A percentile compares a stretch with the other conserved stretches of the same genome.
Conservation (phyloP, 2,113 vertebrate species). For the Pelmatolapia mariae region DNA sequence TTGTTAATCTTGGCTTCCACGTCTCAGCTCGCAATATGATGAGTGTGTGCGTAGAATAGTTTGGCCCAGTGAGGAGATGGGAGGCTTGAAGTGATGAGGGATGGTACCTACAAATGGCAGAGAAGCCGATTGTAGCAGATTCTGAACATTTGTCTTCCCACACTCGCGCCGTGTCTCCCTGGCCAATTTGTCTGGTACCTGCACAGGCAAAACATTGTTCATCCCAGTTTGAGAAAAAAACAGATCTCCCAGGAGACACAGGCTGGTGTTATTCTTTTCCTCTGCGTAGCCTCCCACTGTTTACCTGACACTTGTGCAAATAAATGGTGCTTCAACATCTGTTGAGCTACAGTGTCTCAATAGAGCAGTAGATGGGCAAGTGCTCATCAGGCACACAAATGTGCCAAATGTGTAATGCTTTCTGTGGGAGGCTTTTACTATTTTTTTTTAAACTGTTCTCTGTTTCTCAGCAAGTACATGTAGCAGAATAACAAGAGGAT, state of each 20-base stretch:
- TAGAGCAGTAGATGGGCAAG: slow-evolving; percentile 6
- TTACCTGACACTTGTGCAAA: slow-evolving; percentile 65
- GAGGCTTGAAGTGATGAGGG: not conserved
- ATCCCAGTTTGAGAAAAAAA: slow-evolving; percentile 47
- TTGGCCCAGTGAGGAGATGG: not conserved
- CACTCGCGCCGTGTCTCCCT: not conserved
- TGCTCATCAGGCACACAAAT: slow-evolving; percentile 23
- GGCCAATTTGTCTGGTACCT: slow-evolving; percentile 52
- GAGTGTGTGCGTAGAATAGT: not conserved
- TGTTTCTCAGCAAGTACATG: not conserved
- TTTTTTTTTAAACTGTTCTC: not conserved
- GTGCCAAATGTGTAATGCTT: slow-evolving; percentile 4
- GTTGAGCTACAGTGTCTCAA: slow-evolving; percentile 22
- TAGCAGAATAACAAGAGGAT: not conserved
- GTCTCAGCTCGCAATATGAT: not conserved
- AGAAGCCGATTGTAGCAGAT: not conserved
- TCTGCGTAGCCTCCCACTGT: slow-evolving; percentile 39
- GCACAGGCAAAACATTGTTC: slow-evolving; percentile 58
- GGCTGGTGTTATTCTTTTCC: slow-evolving; percentile 42
- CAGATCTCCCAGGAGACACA: slow-evolving; percentile 29
- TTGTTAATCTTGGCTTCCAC: not conserved
- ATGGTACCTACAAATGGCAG: not conserved
- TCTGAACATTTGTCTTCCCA: slow-evolving; percentile 47
- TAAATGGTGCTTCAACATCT: slow-evolving; percentile 53
- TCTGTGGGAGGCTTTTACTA: not conserved